Base-by-base conservation (phyloP, 2,113 vertebrate species). In the Cyphomyrus discorhynchus region DNA sequence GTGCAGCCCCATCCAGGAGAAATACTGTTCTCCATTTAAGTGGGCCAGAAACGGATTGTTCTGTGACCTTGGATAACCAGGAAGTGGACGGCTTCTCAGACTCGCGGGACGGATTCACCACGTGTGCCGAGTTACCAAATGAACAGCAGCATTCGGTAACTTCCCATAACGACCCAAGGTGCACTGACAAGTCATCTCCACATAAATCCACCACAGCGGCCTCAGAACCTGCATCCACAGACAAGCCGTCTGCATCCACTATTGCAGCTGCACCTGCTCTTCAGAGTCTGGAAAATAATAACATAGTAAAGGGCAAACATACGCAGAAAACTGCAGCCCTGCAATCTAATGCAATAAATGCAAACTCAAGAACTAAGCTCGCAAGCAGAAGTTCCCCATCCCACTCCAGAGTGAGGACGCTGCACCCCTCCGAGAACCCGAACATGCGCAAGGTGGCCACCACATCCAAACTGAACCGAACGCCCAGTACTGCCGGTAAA, bases 401-500 rank as follows among this genome's bases (percentile, higher is more conserved):
- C 58, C 92, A 92, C 49, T 91, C 92, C 10, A 92, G 87, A 91
- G 82, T 97, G 80, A 95, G 97, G 90, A 97, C 96, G 42, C 93
- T 97, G 90, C 97, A 94, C 21, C 77, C 89, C 70, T 96, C 96
- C 0, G 97, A 99, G 94, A 96, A 93, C 5, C 95, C 97, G 91
- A 96, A 91, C 56, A 96, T 98, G 96, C 96, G 98, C 90, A 97
- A 97, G 88, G 96, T 98, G 0, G 96, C 98, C 21, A 96, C 97
- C 52, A 96, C 98, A 91, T 95, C 96, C 74, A 95, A 94, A 87
- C 92, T 94, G 70, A 94, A 89, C 92, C 93, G 93, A 89, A 91
- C 92, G 0, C 7, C 91, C 0, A 91, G 92, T 1, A 91, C 89
- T 0, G 2, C 90, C 47, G 95, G 94, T 85, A 95, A 94, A 86